These are phyloP conservation scores for Sorex fumeus DNA, from an alignment of 2,113 vertebrate genomes.

Conservation along the genomic window DNA sequence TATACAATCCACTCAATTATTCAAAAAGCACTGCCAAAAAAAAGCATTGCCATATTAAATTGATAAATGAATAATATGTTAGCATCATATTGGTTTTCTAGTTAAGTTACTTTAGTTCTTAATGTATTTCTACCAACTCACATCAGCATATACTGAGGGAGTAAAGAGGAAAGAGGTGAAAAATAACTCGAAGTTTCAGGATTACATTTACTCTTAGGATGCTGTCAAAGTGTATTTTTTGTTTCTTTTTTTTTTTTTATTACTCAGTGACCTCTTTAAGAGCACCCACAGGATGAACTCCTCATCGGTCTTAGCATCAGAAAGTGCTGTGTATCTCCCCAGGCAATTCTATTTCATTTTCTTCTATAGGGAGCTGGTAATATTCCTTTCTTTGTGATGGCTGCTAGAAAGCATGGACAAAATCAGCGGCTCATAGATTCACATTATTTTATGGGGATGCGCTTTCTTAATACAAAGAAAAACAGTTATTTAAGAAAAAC, in stretches of 20 bases:
- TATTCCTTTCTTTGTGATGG: not conserved
- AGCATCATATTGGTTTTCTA: constrained; percentile 24
- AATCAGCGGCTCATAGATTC: not conserved
- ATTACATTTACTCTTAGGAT: constrained; percentile 32
- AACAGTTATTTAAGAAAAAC: constrained; percentile 17
- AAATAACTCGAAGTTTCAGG: constrained; percentile 31
- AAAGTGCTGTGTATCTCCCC: not conserved
- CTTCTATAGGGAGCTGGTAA: constrained; percentile 34
- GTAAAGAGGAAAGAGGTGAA: not conserved
- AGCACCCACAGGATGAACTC: constrained; percentile 40
- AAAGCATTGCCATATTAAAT: not conserved
- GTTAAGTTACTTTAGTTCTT: constrained; percentile 41
- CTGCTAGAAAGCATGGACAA: not conserved
- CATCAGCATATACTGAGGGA: constrained; percentile 18
- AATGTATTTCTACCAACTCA: constrained; percentile 28
- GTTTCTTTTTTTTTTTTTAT: constrained; percentile 35
- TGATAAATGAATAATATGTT: not conserved
- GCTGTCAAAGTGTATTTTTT: constrained; percentile 1
- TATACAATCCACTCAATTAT: not conserved
- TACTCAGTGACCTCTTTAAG: constrained; percentile 55
- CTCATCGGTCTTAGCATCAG: constrained; percentile 1
- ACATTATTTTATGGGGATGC: not conserved
- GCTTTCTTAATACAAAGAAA: constrained; percentile 39
- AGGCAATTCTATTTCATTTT: constrained; percentile 18
- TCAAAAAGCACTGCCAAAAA: not conserved